Base-by-base conservation (phyloP, 2,113 vertebrate genomes). In the Opisthocomus hoazin region DNA sequence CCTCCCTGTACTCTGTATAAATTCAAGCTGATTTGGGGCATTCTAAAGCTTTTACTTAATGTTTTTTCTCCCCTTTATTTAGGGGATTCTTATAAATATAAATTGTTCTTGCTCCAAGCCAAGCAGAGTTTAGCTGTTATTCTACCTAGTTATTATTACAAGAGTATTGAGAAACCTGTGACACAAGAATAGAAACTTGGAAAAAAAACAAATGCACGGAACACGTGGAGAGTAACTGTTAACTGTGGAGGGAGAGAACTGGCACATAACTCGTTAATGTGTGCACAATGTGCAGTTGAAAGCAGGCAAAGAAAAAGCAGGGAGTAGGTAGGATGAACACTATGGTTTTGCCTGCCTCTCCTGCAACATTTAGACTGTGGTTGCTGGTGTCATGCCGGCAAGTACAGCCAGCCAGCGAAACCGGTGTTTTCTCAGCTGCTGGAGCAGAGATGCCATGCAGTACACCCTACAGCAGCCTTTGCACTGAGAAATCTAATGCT, bases 71-170 rank as follows among this genome's bases (percentile, higher is more conserved):
- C 50, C 14, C 39, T 90, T 60, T 80, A 27, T 48, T 84, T 77
- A 39, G 26, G 13, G 9, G 14, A 22, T 41, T 69, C 80, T 79
- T 80, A 24, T 39, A 57, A 77, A 24, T 48, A 64, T 15, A 53
- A 60, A 57, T 50, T 8, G 12, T 36, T 63, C 9, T 46, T 0
- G 0, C 66, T 77, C 19, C 15, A 61, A 66, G n/a, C 11, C 23
- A 34, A 50, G 29, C 30, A 63, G 41, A 84, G 24, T 3, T 65
- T 69, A 70, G 2, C 27, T 80, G 32, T 27, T 84, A 9, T 6
- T 87, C 36, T 66, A 10, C n/a, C 30, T 58, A 46, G 41, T 54
- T 90, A 22, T 16, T 80, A 30, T 9, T 36, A 22, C 3, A 82
- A 58, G 37, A 66, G 37, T 11, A 7, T 66, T 77, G 27, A 50